These are phyloP conservation scores for Tiliacea citrago DNA, from an alignment of 2,888 invertebrate genomes.

Conservation along the genomic window DNA sequence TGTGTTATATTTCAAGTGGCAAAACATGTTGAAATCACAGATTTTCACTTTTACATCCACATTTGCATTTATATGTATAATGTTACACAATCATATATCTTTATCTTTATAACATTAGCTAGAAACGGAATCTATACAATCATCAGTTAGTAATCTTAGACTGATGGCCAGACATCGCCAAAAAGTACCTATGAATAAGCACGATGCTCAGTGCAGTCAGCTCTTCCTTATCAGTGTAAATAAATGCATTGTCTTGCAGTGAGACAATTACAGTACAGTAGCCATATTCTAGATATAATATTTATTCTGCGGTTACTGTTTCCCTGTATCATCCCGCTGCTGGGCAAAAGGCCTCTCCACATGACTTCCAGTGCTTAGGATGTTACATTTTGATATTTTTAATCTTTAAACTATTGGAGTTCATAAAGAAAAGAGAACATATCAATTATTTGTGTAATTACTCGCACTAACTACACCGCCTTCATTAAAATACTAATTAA, in stretches of 20 bases:
- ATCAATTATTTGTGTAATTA: not conserved
- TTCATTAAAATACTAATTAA: slow-evolving; percentile 16
- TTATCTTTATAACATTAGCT: not conserved
- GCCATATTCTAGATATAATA: not conserved
- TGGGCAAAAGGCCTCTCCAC: no score
- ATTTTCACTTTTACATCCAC: no score
- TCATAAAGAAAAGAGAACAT: not conserved
- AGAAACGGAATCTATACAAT: not conserved
- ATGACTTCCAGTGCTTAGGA: no score
- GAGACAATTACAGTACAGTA: not conserved
- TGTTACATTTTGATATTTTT: not conserved
- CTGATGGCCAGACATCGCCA: not conserved
- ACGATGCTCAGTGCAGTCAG: no score
- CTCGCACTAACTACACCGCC: not conserved
- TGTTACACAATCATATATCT: no score
- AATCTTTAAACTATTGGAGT: not conserved
- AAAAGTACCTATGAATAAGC: not conserved
- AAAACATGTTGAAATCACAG: no score
- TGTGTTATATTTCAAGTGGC: no score
- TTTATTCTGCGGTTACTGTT: no score
- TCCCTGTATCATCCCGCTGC: no score
- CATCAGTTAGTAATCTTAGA: not conserved
- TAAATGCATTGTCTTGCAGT: not conserved
- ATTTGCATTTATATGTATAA: no score
- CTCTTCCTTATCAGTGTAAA: not conserved